Base-by-base conservation (phyloP, 2,113 vertebrate species). In the Elephantulus edwardii region DNA sequence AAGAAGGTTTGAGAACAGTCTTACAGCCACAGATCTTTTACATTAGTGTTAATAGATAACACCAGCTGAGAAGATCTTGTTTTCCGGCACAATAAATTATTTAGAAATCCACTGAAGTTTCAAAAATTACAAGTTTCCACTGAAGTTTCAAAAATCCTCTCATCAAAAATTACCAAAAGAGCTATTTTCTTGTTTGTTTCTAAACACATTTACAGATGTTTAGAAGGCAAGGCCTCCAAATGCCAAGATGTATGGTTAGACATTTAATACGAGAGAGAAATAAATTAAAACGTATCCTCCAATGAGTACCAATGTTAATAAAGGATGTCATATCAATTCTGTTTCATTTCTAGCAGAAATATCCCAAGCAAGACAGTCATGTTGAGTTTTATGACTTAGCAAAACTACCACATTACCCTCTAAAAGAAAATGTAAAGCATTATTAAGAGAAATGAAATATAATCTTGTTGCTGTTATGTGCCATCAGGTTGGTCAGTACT, bases 81-180 rank as follows among this genome's bases (percentile, higher is more conserved):
- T 94, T 91, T 88, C 80, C 17, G 88, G 72, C 88, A 74, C 72
- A 85, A 91, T 76, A 64, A 40, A 74, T 92, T 88, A 89, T 82
- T 94, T 76, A 84, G 50, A 91, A 90, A 74, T 83, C 93, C 68
- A 84, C 71, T 86, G 74, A 88, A 62, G 44, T 88, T 46, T 93
- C 46, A 89, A 94, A 80, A 88, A 66, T 72, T 48, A 92, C 20
- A 91, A 54, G 72, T 93, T 88, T n/a, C n/a, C n/a, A 95, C 94
- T 92, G 91, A 92, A 83, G 60, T 83, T 94, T 95, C 83, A n/a
- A n/a, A n/a, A n/a, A n/a, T 38, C 42, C 91, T 92, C n/a, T 91
- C 62, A 93, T 60, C 54, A 92, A 88, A 88, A 88, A 85, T 75
- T 64, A 71, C 50, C 75, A 74, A 88, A 75, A 92, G 79, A 90